A percentile compares a stretch with the other conserved stretches of the same genome.
Evolutionary conservation across 2,113 vertebrate genomes (phyloP).

Genomic region (Camelus bactrianus): DNA sequence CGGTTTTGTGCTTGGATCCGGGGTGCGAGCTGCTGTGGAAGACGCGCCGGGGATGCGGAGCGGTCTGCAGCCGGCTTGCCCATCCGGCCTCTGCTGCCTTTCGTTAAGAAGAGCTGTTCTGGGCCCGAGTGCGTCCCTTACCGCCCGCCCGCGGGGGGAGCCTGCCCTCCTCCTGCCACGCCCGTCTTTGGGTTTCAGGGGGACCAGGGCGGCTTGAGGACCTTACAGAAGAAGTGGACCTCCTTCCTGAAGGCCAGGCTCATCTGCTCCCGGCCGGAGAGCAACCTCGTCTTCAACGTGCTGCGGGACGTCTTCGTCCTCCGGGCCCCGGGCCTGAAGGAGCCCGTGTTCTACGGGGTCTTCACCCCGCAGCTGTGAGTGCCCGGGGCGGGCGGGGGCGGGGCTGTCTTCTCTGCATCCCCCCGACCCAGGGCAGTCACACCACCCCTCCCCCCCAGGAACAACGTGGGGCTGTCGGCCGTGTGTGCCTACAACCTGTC

Average conservation of each 20-base stretch:
- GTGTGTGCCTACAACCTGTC: slow-evolving; percentile 95
- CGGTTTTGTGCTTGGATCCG: neutral
- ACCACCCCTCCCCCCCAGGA: slow-evolving; percentile 83
- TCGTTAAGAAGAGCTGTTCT: rapidly evolving
- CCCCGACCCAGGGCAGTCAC: rapidly evolving
- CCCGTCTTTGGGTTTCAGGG: slow-evolving; percentile 86
- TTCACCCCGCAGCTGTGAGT: slow-evolving; percentile 97
- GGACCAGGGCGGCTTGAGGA: slow-evolving; percentile 95
- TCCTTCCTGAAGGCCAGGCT: slow-evolving; percentile 98
- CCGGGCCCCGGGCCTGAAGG: slow-evolving; percentile 88
- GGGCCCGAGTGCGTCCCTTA: neutral
- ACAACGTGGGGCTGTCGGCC: slow-evolving; percentile 96
- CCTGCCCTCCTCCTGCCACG: neutral
- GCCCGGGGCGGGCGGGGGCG: neutral
- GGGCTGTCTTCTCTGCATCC: rapidly evolving
- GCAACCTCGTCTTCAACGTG: slow-evolving; percentile 97
- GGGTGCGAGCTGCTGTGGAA: too few species aligned
- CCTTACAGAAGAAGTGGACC: slow-evolving; percentile 98
- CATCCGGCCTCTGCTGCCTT: too few species aligned
- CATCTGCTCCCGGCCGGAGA: slow-evolving; percentile 95
- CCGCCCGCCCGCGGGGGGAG: rapidly evolving
- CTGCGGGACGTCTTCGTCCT: slow-evolving; percentile 95
- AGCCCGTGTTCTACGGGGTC: slow-evolving; percentile 95
- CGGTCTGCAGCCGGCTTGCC: neutral
- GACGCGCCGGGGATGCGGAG: rapidly evolving